Conservation (phyloP, 2,888 invertebrate species). For the Calameuta idolon region DNA sequence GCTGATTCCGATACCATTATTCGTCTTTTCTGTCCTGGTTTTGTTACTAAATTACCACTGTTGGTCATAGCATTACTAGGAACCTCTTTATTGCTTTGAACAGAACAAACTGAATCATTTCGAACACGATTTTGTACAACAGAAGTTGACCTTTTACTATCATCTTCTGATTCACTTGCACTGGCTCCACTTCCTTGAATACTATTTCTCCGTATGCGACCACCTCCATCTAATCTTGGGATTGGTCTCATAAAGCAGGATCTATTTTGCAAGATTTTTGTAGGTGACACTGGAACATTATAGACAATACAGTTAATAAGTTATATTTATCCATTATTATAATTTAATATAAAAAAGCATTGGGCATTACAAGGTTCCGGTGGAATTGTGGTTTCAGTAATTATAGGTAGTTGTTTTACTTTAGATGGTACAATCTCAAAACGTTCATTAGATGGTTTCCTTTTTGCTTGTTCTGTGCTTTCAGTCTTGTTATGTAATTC, state of each 20-base stretch:
- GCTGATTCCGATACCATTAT: constrained; percentile 67
- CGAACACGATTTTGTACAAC: constrained; percentile 56
- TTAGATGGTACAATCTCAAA: background rate
- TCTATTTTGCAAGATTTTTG: constrained; percentile 71
- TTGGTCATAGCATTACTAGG: constrained; percentile 11
- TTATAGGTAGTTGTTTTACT: background rate
- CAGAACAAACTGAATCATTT: constrained; percentile 70
- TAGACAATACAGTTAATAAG: constrained; percentile 13
- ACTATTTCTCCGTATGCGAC: constrained; percentile 73
- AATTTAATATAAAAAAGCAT: background rate
- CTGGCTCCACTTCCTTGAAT: constrained; percentile 71
- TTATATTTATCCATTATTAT: background rate
- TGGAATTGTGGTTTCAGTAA: background rate
- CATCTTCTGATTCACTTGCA: constrained; percentile 79
- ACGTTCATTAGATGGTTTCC: background rate
- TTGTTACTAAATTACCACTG: constrained; percentile 13
- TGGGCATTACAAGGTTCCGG: background rate
- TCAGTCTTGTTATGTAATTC: background rate
- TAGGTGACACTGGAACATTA: constrained; percentile 67
- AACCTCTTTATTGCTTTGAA: constrained; percentile 57
- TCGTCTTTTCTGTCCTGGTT: constrained; percentile 48
- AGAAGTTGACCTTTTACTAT: constrained; percentile 58
- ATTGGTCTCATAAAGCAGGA: constrained; percentile 75
- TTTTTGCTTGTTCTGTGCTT: background rate
- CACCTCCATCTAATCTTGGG: constrained; percentile 71